These are phyloP conservation scores for Nesogale talazaci DNA, from an alignment of 2,113 vertebrate genomes.

Conservation along the genomic window DNA sequence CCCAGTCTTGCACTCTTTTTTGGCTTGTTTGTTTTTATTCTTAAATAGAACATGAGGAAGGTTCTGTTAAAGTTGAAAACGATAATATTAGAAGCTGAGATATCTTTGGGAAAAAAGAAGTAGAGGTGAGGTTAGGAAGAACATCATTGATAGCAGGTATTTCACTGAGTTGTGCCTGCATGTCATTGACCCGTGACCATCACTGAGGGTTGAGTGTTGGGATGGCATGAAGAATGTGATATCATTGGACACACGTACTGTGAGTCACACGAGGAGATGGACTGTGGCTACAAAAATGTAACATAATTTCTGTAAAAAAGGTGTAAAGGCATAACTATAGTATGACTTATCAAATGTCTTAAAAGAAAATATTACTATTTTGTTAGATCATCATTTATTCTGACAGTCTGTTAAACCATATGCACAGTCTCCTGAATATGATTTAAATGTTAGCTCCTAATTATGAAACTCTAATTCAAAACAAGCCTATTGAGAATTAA, in stretches of 20 bases:
- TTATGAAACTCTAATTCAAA: slow-evolving; percentile 81
- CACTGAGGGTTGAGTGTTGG: background rate
- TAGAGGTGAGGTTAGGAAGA: background rate
- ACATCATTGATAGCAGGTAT: background rate
- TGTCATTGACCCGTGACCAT: background rate
- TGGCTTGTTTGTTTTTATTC: too few species aligned
- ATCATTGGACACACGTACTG: background rate
- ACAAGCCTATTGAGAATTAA: slow-evolving; percentile 72
- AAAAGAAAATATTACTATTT: slow-evolving; percentile 71
- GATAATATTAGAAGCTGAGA: background rate
- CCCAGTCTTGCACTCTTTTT: too few species aligned
- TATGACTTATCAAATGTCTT: slow-evolving; percentile 51
- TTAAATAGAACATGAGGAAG: background rate
- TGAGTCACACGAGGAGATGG: background rate
- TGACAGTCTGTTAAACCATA: slow-evolving; percentile 81
- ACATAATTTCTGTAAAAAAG: slow-evolving; percentile 26
- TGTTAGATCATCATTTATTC: slow-evolving; percentile 77
- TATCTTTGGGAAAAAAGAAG: background rate
- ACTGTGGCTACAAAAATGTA: background rate
- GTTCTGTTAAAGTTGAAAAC: background rate
- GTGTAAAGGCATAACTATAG: slow-evolving; percentile 22
- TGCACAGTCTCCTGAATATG: slow-evolving; percentile 63
- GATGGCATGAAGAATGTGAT: background rate
- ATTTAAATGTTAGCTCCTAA: slow-evolving; percentile 79
- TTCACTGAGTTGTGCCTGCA: background rate